Percentiles rank a stretch among this genome's conserved stretches.
Evolutionary conservation across 2,113 vertebrate species (phyloP).

Genomic region (Cryptotis parvus): DNA sequence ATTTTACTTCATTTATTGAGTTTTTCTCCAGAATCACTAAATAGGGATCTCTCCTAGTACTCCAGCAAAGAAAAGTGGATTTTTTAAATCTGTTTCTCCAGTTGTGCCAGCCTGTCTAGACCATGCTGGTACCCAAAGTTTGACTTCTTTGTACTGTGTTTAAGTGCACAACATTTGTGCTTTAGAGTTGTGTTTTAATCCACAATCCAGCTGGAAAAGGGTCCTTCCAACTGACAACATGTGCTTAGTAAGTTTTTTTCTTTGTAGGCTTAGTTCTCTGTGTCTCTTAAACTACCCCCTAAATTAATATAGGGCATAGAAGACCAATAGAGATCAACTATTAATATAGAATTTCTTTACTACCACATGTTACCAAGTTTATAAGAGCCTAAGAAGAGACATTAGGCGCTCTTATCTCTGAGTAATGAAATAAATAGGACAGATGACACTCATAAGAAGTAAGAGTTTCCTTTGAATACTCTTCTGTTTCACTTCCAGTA

Average conservation of each 20-base stretch:
- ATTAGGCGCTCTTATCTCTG: slow-evolving; percentile 11
- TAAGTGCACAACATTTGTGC: too few relatives aligned
- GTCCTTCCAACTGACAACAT: not conserved
- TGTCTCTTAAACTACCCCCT: slow-evolving; percentile 45
- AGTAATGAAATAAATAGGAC: slow-evolving; percentile 67
- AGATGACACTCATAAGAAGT: not conserved
- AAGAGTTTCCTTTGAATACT: slow-evolving; percentile 40
- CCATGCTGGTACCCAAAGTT: not conserved
- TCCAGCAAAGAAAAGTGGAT: too few relatives aligned
- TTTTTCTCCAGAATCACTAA: not conserved
- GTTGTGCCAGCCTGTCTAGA: rapidly evolving
- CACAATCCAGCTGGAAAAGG: not conserved
- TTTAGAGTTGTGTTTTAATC: not conserved
- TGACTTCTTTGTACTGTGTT: not conserved
- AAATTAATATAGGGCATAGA: slow-evolving; percentile 21
- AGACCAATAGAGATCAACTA: slow-evolving; percentile 17
- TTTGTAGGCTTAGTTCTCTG: not conserved
- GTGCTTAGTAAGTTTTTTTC: slow-evolving; percentile 11
- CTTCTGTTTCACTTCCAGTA: slow-evolving; percentile 35
- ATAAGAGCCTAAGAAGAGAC: slow-evolving; percentile 35
- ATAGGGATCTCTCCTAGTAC: not conserved
- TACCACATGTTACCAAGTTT: slow-evolving; percentile 51
- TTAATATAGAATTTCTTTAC: slow-evolving; percentile 57
- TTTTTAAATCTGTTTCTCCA: not conserved
- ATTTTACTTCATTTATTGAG: not conserved